These are phyloP conservation scores for Pyrochroa serraticornis DNA, from an alignment of 2,888 invertebrate species.

Conservation along the genomic window DNA sequence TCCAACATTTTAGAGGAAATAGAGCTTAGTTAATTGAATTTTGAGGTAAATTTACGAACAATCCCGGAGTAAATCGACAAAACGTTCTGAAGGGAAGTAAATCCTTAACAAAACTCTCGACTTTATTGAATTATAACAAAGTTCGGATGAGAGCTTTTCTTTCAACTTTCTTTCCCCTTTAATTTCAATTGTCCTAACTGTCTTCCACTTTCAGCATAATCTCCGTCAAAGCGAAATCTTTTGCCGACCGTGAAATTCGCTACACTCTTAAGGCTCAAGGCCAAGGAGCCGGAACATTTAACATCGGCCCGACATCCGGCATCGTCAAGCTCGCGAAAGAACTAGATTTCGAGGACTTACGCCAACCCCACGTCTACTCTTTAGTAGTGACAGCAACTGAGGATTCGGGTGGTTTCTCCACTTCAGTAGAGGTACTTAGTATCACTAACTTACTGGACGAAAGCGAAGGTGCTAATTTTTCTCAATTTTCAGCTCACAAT, in stretches of 20 bases:
- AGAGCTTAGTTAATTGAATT: too few relatives aligned
- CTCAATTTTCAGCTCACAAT: constrained; percentile 77
- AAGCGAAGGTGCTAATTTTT: constrained; percentile 1
- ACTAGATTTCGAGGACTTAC: constrained; percentile 94
- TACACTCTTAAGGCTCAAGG: constrained; percentile 94
- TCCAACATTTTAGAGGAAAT: too few relatives aligned
- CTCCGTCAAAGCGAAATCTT: constrained; percentile 96
- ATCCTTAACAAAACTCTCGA: too few relatives aligned
- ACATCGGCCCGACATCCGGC: constrained; percentile 92
- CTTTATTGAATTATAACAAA: too few relatives aligned
- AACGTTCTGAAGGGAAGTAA: too few relatives aligned
- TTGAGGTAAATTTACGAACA: too few relatives aligned
- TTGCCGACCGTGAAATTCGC: constrained; percentile 95
- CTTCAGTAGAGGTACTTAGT: constrained; percentile 82
- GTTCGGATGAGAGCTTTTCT: background rate
- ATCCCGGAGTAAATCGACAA: too few relatives aligned
- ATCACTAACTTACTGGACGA: background rate
- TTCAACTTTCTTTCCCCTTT: background rate
- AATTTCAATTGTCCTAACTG: background rate
- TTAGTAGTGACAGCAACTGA: constrained; percentile 94
- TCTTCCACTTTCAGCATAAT: constrained; percentile 76
- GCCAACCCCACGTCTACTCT: constrained; percentile 93
- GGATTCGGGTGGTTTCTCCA: constrained; percentile 96
- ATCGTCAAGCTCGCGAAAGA: constrained; percentile 95
- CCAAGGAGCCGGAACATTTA: constrained; percentile 93